These are phyloP conservation scores for Trissolcus brochymenae DNA, from an alignment of 2,888 invertebrate genomes.

Conservation along the genomic window DNA sequence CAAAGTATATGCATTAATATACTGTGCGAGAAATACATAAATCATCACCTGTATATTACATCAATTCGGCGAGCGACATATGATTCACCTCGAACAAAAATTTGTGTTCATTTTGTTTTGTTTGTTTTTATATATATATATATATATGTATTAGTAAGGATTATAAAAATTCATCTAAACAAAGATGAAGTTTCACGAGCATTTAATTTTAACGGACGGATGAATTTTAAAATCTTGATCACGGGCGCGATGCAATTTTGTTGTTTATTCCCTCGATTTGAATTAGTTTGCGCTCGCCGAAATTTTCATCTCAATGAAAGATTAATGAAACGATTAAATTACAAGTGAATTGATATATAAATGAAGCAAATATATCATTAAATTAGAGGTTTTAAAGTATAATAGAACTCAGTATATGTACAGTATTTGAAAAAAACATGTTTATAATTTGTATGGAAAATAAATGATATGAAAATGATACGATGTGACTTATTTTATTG, in stretches of 20 bases:
- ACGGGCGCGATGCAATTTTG: slow-evolving; percentile 50
- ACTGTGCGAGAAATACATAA: slow-evolving; percentile 62
- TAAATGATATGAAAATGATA: slow-evolving; percentile 73
- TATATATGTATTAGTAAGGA: neutral
- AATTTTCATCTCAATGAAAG: slow-evolving; percentile 71
- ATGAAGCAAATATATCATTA: slow-evolving; percentile 78
- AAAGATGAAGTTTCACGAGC: slow-evolving; percentile 31
- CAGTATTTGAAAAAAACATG: slow-evolving; percentile 89
- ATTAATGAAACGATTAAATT: slow-evolving; percentile 72
- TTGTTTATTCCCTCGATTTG: slow-evolving; percentile 14
- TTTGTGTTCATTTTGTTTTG: slow-evolving; percentile 15
- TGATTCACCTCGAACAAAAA: slow-evolving; percentile 29
- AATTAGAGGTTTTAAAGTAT: slow-evolving; percentile 77
- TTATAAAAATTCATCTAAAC: too few relatives aligned
- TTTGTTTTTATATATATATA: slow-evolving; percentile 7
- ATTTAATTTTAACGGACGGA: slow-evolving; percentile 28
- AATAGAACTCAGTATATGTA: slow-evolving; percentile 80
- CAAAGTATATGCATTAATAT: slow-evolving; percentile 65
- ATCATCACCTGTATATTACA: slow-evolving; percentile 74
- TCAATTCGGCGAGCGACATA: slow-evolving; percentile 47
- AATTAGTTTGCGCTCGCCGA: slow-evolving; percentile 25
- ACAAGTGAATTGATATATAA: slow-evolving; percentile 73
- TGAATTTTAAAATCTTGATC: slow-evolving; percentile 4
- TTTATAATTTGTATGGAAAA: slow-evolving; percentile 89
- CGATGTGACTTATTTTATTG: too few relatives aligned